Evolutionary conservation across 1,140 invertebrate genomes (phyloP).

Genomic region (Leguminivora glycinivorella): DNA sequence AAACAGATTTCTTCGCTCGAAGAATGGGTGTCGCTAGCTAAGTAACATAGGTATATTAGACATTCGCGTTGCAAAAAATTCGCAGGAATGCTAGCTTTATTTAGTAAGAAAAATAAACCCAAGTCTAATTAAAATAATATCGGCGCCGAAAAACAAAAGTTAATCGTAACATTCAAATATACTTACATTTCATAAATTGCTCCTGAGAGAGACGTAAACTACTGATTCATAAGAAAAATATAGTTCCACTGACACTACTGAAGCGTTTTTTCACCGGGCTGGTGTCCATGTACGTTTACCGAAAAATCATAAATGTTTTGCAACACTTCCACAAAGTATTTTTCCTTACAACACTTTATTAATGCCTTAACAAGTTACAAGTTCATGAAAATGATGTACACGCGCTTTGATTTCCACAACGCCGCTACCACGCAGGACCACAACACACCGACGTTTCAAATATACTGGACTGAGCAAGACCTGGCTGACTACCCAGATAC

Average conservation of each 20-base stretch:
- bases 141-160: neutral
- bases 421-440: slow-evolving; percentile 42
- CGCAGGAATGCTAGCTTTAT: neutral
- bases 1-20: neutral
- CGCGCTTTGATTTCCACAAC: slow-evolving; percentile 16
- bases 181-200: neutral
- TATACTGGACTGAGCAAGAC: slow-evolving; percentile 65
- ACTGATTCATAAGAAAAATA: neutral
- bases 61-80: slow-evolving; percentile 13
- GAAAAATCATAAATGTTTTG: slow-evolving; percentile 3
- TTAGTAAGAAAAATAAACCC: neutral
- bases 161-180: neutral
- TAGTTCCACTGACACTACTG: neutral
- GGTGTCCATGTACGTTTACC: neutral
- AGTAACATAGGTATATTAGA: neutral
- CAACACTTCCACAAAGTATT: neutral
- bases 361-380: slow-evolving; percentile 2
- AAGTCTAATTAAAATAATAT: neutral
- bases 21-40: neutral
- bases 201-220: neutral
- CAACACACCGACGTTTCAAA: slow-evolving; percentile 49
- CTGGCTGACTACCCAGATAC: slow-evolving; percentile 55
- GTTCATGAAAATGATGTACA: slow-evolving; percentile 4
- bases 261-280: neutral
- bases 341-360: neutral